A percentile compares a stretch with the other conserved stretches of the same genome.
Conservation (phyloP, 1,140 invertebrate species). For the Neodiprion fabricii region DNA sequence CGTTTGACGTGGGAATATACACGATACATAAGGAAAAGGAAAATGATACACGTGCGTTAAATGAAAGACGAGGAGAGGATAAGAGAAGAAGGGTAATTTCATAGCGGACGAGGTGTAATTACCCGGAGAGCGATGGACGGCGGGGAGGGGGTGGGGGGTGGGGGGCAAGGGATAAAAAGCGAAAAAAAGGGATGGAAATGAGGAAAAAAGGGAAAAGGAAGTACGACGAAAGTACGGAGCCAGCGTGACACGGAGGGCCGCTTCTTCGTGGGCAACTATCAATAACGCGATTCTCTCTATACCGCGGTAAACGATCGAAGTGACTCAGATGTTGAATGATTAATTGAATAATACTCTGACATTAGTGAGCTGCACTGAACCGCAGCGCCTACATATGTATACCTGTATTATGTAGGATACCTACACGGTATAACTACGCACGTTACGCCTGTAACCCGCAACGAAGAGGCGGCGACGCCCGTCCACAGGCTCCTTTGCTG, state of each 20-base stretch:
- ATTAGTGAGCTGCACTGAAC: not conserved
- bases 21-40: conserved; percentile 1
- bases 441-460: too few relatives aligned
- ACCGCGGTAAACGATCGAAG: not conserved
- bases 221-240: too few relatives aligned
- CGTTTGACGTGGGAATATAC: not conserved
- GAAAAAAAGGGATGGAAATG: too few relatives aligned
- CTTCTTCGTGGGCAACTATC: not conserved
- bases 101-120: not conserved
- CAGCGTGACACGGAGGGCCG: too few relatives aligned
- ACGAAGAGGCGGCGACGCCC: too few relatives aligned
- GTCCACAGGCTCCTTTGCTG: too few relatives aligned
- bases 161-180: not conserved
- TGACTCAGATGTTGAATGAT: conserved; percentile 3
- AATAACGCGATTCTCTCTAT: not conserved
- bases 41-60: conserved; percentile 28
- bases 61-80: conserved; percentile 25
- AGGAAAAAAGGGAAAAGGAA: too few relatives aligned
- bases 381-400: too few relatives aligned
- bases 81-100: conserved; percentile 3
- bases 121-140: not conserved
- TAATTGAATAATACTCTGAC: conserved; percentile 8
- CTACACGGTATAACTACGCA: too few relatives aligned
- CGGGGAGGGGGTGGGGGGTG: not conserved
- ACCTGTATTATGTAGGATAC: too few relatives aligned